Conservation (phyloP, 2,888 invertebrate species). For the Melinaea menophilus region DNA sequence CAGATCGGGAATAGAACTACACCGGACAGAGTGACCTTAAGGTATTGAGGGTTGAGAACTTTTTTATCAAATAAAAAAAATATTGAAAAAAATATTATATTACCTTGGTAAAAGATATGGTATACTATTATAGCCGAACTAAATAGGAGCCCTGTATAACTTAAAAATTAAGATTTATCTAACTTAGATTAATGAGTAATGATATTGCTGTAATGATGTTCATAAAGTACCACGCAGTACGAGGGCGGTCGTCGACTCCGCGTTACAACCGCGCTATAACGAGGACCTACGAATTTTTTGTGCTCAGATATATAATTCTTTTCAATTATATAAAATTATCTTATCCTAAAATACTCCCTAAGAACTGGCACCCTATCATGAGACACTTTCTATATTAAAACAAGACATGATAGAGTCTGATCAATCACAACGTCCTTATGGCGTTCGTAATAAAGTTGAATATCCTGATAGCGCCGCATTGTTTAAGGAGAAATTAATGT, state of each 20-base stretch:
- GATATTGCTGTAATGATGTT: too few relatives aligned
- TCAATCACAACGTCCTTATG: conserved; percentile 37
- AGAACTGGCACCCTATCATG: conserved; percentile 45
- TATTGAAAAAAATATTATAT: neutral
- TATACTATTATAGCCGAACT: too few relatives aligned
- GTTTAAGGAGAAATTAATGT: conserved; percentile 50
- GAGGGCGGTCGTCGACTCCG: too few relatives aligned
- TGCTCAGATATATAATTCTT: too few relatives aligned
- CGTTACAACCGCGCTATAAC: too few relatives aligned
- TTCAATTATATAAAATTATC: too few relatives aligned
- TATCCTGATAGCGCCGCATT: conserved; percentile 35
- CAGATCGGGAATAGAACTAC: conserved; percentile 29
- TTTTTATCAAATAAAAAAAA: neutral
- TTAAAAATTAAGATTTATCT: too few relatives aligned
- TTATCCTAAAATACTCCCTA: neutral
- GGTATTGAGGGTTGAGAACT: neutral
- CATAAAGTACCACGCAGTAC: too few relatives aligned
- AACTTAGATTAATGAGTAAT: too few relatives aligned
- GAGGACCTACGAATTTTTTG: too few relatives aligned
- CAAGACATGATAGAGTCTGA: conserved; percentile 43
- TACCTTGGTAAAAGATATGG: neutral
- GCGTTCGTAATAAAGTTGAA: conserved; percentile 43
- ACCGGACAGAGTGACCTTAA: conserved; percentile 15
- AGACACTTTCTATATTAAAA: conserved; percentile 66
- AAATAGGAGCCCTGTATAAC: too few relatives aligned